These are phyloP conservation scores for Onychomys leucogaster DNA, from an alignment of 2,797 vertebrate genomes.

Conservation along the genomic window DNA sequence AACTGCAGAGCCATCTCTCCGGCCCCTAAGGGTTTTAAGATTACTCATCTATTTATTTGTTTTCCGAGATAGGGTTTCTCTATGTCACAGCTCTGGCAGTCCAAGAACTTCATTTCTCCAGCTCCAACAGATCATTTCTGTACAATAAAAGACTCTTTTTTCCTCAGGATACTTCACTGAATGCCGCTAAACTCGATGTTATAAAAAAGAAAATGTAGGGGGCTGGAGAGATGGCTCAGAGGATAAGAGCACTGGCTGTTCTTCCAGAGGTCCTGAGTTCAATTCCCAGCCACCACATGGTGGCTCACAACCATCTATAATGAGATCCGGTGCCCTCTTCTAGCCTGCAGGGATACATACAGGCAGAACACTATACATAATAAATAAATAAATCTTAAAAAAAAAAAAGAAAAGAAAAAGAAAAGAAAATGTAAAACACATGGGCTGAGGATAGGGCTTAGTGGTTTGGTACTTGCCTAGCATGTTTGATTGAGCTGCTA, in stretches of 20 bases:
- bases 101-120: background rate
- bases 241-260: no score
- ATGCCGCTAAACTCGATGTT: background rate
- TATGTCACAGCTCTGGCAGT: background rate
- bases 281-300: no score
- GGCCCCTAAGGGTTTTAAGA: background rate
- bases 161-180: constrained; percentile 25
- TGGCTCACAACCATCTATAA: no score
- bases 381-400: no score
- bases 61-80: background rate
- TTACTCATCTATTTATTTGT: background rate
- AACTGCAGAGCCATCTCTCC: background rate
- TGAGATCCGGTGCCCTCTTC: no score
- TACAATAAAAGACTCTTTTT: background rate
- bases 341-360: no score
- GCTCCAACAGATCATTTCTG: background rate
- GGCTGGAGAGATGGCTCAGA: no score
- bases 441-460: background rate
- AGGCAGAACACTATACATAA: no score
- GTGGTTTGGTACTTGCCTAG: background rate
- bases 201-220: background rate
- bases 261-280: no score
- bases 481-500: background rate
- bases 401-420: no score
- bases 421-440: background rate